A percentile compares a stretch with the other conserved stretches of the same genome.
phyloP scores from a whole-genome alignment of 2,797 vertebrate species.

The Arrhamphus sclerolepis region DNA sequence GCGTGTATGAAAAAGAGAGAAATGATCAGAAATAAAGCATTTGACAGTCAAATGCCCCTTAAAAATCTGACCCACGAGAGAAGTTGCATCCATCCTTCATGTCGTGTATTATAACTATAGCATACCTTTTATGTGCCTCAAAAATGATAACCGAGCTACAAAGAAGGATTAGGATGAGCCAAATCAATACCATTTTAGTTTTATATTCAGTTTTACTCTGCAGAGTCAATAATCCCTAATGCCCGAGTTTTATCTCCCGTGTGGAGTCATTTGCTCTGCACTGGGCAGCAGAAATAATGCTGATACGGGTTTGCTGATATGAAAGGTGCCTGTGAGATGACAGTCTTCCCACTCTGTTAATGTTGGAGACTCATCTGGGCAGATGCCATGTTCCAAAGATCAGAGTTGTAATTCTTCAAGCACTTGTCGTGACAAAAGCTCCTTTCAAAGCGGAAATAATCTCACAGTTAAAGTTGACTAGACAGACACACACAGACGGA shows the following conservation, averaged over 20 bases:
- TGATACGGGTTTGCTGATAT: conserved; percentile 40
- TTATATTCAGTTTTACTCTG: conserved; percentile 53
- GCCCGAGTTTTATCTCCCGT: conserved; percentile 43
- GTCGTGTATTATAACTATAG: conserved; percentile 23
- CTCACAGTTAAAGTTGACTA: too few species aligned
- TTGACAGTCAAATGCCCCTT: conserved; percentile 9
- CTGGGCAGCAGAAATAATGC: conserved; percentile 35
- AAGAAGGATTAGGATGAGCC: conserved; percentile 28
- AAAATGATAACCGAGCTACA: conserved; percentile 43
- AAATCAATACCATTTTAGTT: conserved; percentile 59
- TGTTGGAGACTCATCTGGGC: conserved; percentile 25
- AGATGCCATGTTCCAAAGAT: conserved; percentile 17
- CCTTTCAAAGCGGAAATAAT: not conserved
- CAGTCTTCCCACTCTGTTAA: conserved; percentile 5
- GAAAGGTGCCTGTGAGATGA: conserved; percentile 32
- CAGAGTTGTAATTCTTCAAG: not conserved
- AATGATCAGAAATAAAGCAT: too few species aligned
- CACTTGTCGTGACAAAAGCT: not conserved
- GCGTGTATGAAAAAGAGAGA: too few species aligned
- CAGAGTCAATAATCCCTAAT: conserved; percentile 49
- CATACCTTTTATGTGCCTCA: conserved; percentile 32
- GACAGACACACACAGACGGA: too few species aligned
- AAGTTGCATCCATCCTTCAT: conserved; percentile 4
- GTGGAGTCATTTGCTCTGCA: conserved; percentile 34
- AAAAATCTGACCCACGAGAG: conserved; percentile 18